Conservation (phyloP, 2,113 vertebrate species). For the Heloderma charlesbogerti region DNA sequence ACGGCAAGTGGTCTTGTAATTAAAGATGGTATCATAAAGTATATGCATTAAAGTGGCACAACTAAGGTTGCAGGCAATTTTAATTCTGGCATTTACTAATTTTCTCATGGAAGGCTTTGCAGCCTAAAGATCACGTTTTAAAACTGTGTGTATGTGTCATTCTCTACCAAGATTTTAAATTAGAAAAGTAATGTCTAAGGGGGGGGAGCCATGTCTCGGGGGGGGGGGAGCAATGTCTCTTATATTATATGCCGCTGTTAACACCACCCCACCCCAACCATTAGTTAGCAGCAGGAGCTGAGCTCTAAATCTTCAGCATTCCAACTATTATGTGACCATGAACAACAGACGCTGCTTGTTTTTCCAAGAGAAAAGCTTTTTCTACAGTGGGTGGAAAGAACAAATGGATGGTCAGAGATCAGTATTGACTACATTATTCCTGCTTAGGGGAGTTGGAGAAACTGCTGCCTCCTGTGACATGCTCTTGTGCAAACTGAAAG, state of each 20-base stretch:
- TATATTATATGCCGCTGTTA: not conserved
- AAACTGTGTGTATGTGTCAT: not conserved
- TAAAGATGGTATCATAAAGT: slow-evolving; percentile 34
- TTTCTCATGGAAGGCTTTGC: slow-evolving; percentile 1
- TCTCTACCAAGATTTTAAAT: slow-evolving; percentile 17
- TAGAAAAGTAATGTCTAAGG: not conserved
- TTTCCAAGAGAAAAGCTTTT: not conserved
- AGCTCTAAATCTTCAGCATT: slow-evolving; percentile 2
- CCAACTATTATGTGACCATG: too few relatives aligned
- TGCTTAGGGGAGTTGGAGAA: not conserved
- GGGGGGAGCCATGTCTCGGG: not conserved
- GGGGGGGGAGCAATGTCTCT: not conserved
- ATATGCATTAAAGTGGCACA: slow-evolving; percentile 18
- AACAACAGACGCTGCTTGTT: not conserved
- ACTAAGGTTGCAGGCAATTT: slow-evolving; percentile 32
- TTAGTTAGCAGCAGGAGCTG: not conserved
- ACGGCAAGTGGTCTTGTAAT: slow-evolving; percentile 31
- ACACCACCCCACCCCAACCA: not conserved
- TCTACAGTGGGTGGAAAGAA: not conserved
- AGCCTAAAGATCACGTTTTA: not conserved
- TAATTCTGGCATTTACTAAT: slow-evolving; percentile 22
- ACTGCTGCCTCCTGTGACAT: not conserved
- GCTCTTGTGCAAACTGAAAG: not conserved
- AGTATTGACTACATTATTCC: not conserved
- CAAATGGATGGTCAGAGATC: not conserved